phyloP scores from a whole-genome alignment of 2,797 vertebrate genomes.

The Acanthornis magna region DNA sequence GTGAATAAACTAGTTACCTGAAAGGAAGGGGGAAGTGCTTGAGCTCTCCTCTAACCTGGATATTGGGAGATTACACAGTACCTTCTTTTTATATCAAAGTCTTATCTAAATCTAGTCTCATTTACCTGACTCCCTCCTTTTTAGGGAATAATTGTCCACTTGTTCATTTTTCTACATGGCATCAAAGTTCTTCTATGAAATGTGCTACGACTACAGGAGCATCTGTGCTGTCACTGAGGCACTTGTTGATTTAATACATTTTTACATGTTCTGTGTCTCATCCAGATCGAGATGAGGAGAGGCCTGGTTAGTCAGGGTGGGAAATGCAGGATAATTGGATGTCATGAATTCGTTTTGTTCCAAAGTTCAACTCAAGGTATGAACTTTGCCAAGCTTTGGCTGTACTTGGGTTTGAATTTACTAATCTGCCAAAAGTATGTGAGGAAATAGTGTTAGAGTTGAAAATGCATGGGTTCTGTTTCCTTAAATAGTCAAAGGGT shows the following conservation, averaged over 20 bases:
- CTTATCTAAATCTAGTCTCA: background rate
- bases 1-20: background rate
- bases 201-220: rapidly evolving
- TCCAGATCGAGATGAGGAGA: background rate
- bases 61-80: background rate
- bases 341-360: background rate
- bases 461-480: background rate
- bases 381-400: background rate
- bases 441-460: background rate
- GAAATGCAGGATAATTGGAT: background rate
- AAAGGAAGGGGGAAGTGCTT: background rate
- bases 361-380: background rate
- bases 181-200: background rate
- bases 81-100: background rate
- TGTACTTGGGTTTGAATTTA: background rate
- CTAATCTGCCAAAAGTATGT: background rate
- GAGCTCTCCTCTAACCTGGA: background rate
- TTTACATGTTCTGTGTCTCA: background rate
- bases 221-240: background rate
- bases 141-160: background rate
- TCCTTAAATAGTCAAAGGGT: background rate
- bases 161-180: background rate
- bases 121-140: background rate
- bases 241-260: background rate
- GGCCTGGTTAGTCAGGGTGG: background rate